These are phyloP conservation scores for Acholoe squamosa DNA, from an alignment of 2,888 invertebrate genomes.

Conservation along the genomic window DNA sequence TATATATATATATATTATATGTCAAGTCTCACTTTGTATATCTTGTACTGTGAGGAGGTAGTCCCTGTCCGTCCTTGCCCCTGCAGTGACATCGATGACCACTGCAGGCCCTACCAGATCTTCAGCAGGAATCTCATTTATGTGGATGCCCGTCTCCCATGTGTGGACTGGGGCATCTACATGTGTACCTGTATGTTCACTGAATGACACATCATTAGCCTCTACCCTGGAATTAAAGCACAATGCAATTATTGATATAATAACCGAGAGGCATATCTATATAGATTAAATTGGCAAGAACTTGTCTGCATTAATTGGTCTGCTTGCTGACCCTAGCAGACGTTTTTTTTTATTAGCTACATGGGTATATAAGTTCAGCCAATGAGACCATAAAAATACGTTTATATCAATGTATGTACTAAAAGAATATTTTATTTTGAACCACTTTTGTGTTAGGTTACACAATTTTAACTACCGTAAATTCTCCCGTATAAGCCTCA, in stretches of 20 bases:
- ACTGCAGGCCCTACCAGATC: conserved; percentile 83
- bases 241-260: neutral
- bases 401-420: no score
- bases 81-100: conserved; percentile 74
- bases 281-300: neutral
- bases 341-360: no score
- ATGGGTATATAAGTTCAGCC: no score
- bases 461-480: no score
- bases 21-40: conserved; percentile 70
- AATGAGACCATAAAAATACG: no score
- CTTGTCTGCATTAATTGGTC: no score
- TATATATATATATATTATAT: no score
- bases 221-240: neutral
- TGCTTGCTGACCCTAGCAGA: no score
- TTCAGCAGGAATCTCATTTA: conserved; percentile 77
- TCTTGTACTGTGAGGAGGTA: conserved; percentile 68
- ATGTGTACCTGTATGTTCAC: conserved; percentile 5
- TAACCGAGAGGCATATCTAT: neutral
- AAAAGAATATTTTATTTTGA: no score
- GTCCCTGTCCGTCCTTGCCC: conserved; percentile 71
- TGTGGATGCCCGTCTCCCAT: conserved; percentile 18
- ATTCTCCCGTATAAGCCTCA: no score
- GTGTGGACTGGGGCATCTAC: neutral
- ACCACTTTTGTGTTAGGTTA: no score
- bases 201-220: neutral